Conservation (phyloP, 2,888 invertebrate genomes). For the Drosophila mercatorum region DNA sequence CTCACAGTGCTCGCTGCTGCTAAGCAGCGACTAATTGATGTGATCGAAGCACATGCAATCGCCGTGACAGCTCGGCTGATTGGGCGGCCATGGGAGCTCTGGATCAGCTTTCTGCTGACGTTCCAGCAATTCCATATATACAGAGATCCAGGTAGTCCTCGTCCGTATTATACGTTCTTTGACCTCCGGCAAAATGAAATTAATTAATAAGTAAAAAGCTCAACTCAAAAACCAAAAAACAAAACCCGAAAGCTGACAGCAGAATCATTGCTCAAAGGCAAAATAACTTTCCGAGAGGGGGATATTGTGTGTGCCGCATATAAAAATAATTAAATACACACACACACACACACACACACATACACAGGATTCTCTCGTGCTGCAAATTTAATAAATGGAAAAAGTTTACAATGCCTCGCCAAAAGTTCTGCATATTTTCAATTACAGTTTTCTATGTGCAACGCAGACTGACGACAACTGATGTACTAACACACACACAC, state of each 20-base stretch:
- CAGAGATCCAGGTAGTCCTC: conserved; percentile 55
- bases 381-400: conserved; percentile 73
- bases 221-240: background rate
- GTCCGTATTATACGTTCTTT: conserved; percentile 15
- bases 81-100: conserved; percentile 28
- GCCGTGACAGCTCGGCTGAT: conserved; percentile 40
- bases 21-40: conserved; percentile 38
- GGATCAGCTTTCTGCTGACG: conserved; percentile 36
- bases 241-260: conserved; percentile 38
- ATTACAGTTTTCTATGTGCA: conserved; percentile 63
- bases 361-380: conserved; percentile 26
- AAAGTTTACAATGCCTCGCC: conserved; percentile 66
- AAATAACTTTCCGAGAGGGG: conserved; percentile 3
- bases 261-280: conserved; percentile 35
- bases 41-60: conserved; percentile 67
- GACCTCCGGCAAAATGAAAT: too few relatives aligned
- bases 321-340: conserved; percentile 61
- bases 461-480: conserved; percentile 26
- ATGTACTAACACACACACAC: conserved; percentile 5
- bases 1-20: conserved; percentile 1
- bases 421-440: conserved; percentile 72
- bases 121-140: conserved; percentile 22
- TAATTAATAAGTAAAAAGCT: background rate
- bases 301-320: conserved; percentile 27
- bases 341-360: conserved; percentile 30